phyloP scores from a whole-genome alignment of 1,140 invertebrate species.

The Apis mellifera region Amel_HAv3.1 CM009935.2:3137501-3138000 shows the following conservation, averaged over 20 bases:
- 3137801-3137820: slow-evolving; percentile 56
- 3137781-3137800: slow-evolving; percentile 48
- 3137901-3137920: background rate
- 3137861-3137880: background rate
- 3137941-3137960: too few species aligned
- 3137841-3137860: background rate
- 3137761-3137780: slow-evolving; percentile 71
- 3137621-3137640: slow-evolving; percentile 75
- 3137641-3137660: slow-evolving; percentile 68
- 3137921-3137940: too few species aligned
- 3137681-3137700: slow-evolving; percentile 76
- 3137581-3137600: slow-evolving; percentile 64
- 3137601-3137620: slow-evolving; percentile 65
- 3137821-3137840: slow-evolving; percentile 51
- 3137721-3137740: slow-evolving; percentile 78
- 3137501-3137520: slow-evolving; percentile 45
- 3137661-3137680: slow-evolving; percentile 48
- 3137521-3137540: slow-evolving; percentile 40
- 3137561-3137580: slow-evolving; percentile 63
- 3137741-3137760: slow-evolving; percentile 81
- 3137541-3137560: slow-evolving; percentile 62
- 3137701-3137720: slow-evolving; percentile 82
- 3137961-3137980: too few species aligned
- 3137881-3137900: background rate
- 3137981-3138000: too few species aligned